Evolutionary conservation across 2,888 invertebrate species (phyloP), one percentile per base, ranked within the genome.

Genomic region (Chromoteleia sp.): DNA sequence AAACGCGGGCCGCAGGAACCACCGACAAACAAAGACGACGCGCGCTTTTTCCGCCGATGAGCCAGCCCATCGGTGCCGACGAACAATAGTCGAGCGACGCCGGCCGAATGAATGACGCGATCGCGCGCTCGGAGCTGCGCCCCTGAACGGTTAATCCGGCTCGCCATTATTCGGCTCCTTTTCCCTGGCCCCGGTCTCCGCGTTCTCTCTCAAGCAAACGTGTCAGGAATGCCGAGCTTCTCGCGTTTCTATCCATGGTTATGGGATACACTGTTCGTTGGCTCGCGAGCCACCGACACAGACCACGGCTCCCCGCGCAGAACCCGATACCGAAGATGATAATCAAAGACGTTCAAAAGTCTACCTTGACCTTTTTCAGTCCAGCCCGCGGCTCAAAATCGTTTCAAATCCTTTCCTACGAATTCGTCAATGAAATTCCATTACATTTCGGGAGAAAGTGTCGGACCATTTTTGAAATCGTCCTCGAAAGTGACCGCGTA

Each of bases 1-100:
- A 70, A 79, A 39, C 68, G 39, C 21, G 54, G 54, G 63, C 63
- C 25, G 68, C 73, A 56, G 36, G 30, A 63, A 65, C 48, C 65
- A 19, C 65, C 50, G 14, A 19, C 33, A 15, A 65, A 56, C 70
- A 71, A 59, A 71, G 71, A 19, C 45, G 52, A 25, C 67, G 63
- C 59, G 76, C 63, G 54, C 61, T 76, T 68, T 54, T 68, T 75
- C 68, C 75, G 39, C 65, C 17, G 74, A 74, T 63, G 25, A 59
- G 14, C 61, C 59, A 39, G 58, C 36, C 59, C 30, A 61, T 45
- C 43, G 29, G 19, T 30, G 25, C 25, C 25, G 25, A 25, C 33
- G 7, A 33, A 33, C 33, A 33, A 33, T 33, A 7, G 8, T 8
- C 1, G 33, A 25, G 25, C 25, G 25, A 25, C 25, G 7, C 5